A percentile compares a stretch with the other conserved stretches of the same genome.
These are phyloP conservation scores for Drosophila insularis DNA, from an alignment of 1,140 invertebrate species.

Conservation along the genomic window DNA sequence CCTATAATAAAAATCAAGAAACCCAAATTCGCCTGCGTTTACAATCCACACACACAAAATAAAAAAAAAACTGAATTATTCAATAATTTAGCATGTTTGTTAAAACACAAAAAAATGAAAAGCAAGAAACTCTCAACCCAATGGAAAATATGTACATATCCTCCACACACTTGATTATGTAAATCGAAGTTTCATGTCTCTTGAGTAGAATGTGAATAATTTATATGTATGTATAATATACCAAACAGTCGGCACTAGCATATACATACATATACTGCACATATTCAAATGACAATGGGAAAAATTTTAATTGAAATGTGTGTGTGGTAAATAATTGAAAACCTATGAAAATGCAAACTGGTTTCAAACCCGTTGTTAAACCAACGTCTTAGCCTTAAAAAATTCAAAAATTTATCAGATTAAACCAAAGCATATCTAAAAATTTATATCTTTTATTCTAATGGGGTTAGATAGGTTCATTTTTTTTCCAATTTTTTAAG, in stretches of 20 bases:
- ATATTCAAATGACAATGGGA: constrained; percentile 42
- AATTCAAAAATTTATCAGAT: background rate
- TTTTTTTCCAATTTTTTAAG: too few relatives aligned
- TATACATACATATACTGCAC: constrained; percentile 24
- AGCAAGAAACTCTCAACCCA: constrained; percentile 23
- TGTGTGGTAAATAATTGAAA: constrained; percentile 65
- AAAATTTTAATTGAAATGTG: constrained; percentile 58
- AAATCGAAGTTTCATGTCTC: constrained; percentile 69
- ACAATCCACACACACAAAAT: background rate
- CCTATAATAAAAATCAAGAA: constrained; percentile 17
- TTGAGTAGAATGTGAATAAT: constrained; percentile 8
- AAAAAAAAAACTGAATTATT: background rate
- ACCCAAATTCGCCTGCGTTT: background rate
- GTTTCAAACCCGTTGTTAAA: background rate
- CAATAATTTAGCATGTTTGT: constrained; percentile 1
- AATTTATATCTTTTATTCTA: too few relatives aligned
- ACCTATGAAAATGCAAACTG: constrained; percentile 3
- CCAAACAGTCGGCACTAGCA: constrained; percentile 31
- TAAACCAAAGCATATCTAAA: background rate
- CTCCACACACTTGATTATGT: constrained; percentile 55
- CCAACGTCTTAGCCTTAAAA: background rate
- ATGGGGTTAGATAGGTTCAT: too few relatives aligned
- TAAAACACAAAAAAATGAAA: background rate
- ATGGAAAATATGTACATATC: background rate
- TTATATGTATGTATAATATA: constrained; percentile 46